Evolutionary conservation across 2,888 invertebrate species (phyloP), one percentile per base, ranked within the genome.

Genomic region (Eupithecia subfuscata): DNA sequence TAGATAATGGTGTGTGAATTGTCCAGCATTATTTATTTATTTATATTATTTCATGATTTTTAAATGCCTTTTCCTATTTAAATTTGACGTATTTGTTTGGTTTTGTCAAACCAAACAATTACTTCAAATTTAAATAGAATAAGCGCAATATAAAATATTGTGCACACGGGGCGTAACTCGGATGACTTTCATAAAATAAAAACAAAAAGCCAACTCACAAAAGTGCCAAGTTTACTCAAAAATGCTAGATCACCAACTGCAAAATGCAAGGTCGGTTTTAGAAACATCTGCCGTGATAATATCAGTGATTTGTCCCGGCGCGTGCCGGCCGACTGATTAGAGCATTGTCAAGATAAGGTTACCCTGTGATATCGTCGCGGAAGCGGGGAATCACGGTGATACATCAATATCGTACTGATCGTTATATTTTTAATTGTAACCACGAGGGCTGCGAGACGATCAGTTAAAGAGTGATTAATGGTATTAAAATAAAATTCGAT

Each of bases 351-450:
- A 86, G 87, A 88, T 68, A 67, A 67, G 67, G 40, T 22, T 40
- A 67, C 37, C 22, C 12, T 64, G 63, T 18, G 34, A 34, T 34
- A 64, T 40, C n/a, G 90, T 91, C 84, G 85, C 87, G 87, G 87
- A 88, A 88, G 87, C 80, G 40, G 70, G 76, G 72, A 83, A 85
- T 91, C 90, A 91, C 84, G 90, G 89, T 91, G 92, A 92, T 91
- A 86, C 89, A 88, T 91, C 91, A 89, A 88, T 86, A 88, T 88
- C 85, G 86, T 25, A 89, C 82, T 87, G 89, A 89, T 88, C 87
- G 89, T 88, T 86, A 84, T 86, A 89, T 87, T 91, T 91, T 91
- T 90, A 91, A 90, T 90, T 90, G 89, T 86, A 88, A 89, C 37
- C 63, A 83, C 77, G 80, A 81, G 84, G 84, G 84, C 81, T 81